Evolutionary conservation across 2,888 invertebrate genomes (phyloP), one percentile per base, ranked within the genome.

Genomic region (Mythimna vitellina): DNA sequence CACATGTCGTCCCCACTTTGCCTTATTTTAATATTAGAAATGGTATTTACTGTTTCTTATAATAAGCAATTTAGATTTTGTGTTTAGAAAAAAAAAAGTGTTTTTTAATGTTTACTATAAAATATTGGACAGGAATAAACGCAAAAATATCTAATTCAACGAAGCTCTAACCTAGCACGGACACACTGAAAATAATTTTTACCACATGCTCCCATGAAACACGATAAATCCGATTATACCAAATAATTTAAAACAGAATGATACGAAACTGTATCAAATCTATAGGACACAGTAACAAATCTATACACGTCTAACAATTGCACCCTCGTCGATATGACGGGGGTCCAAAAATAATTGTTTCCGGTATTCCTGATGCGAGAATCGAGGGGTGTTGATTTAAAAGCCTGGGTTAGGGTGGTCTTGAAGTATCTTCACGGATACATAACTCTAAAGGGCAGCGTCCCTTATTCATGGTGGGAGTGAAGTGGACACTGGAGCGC

Each of bases 341-440:
- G 83, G 90, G 89, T 86, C 80, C 84, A 89, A 90, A 87, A 92
- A 92, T 92, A 93, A 93, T 92, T 92, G 91, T 90, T 91, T 92
- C 91, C 91, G 88, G 87, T 89, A 87, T 87, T 86, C 85, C 84
- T 86, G 86, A 88, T 86, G 87, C 70, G 78, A 78, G 79, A 79
- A 73, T 72, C 51, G 70, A 66, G 63, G 65, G 79, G 73, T 70
- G 69, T 72, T 72, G 80, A 77, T 80, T 82, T 76, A 70, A 60
- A 79, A 75, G 69, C 72, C 53, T 54, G 66, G 60, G 66, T 54
- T 65, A 69, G 73, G 78, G 67, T 70, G 70, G 42, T 65, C 76
- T 75, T 42, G n/a, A 67, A 64, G 57, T 72, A 79, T 73, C 61
- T 71, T 72, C 38, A 65, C 38, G 65, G 51, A 35, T 68, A 72